Evolutionary conservation across 1,140 invertebrate species (phyloP), one percentile per base, ranked within the genome.

Genomic region (Lineus longissimus): DNA sequence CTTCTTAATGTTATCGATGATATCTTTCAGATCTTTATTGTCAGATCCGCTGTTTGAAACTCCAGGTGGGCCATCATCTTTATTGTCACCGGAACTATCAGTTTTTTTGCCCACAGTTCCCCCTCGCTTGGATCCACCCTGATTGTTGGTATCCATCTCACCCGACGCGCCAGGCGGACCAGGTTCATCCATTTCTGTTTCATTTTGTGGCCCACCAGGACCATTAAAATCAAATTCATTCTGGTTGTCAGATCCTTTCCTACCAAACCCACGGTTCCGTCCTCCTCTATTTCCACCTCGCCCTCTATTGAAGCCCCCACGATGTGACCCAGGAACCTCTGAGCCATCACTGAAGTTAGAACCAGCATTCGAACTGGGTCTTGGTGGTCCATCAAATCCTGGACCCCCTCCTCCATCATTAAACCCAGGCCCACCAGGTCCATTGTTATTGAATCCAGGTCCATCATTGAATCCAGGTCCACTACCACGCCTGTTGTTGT

Each of bases 111-210:
- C 47, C 47, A 51, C 47, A n/a, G 19, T 51, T 19, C 47, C 47
- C 25, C 47, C 25, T 51, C 47, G 19, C 6, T 27, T 51, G 6
- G 47, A 9, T 51, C 47, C 47, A 7, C 47, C 47, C 6, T 9
- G n/a, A 6, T 27, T 4, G n/a, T 51, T 19, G 19, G n/a, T 4
- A 7, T 51, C 47, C 6, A 6, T 51, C 25, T 7, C n/a, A 7
- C n/a, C 47, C 6, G 47, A 36, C 15, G 4, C 33, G 15, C 33
- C 47, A 51, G n/a, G 47, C 6, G 25, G 25, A 9, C 19, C n/a
- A 4, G 47, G 25, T 51, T 23, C 47, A 51, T 51, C n/a, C 47
- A 51, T 51, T 23, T 51, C n/a, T n/a, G n/a, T 51, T 23, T 51
- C 4, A n/a, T 51, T 27, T 51, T 4, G 47, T 51, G n/a, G 47